Percentiles rank a stretch among this genome's conserved stretches.
phyloP scores from a whole-genome alignment of 2,888 invertebrate species.

The Monopis laevigella region DNA sequence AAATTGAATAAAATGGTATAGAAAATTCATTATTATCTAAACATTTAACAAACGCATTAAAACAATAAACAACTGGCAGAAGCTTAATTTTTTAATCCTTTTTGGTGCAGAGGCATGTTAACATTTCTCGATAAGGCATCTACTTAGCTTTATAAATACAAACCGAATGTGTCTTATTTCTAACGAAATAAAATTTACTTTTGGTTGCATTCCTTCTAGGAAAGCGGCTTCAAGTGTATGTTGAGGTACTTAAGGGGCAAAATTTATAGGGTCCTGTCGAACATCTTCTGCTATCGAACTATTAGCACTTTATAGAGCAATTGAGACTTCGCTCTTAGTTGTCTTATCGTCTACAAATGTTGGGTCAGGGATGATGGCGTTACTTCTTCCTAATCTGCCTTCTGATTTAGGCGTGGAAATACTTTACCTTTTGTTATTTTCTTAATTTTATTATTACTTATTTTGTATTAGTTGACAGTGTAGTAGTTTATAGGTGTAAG shows the following conservation, averaged over 20 bases:
- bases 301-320: slow-evolving; percentile 5
- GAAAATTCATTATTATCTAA: neutral
- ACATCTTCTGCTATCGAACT: neutral
- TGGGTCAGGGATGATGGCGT: neutral
- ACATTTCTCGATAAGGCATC: neutral
- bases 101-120: neutral
- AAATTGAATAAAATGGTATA: neutral
- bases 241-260: neutral
- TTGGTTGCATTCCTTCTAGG: too few species aligned
- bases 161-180: too few species aligned
- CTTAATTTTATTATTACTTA: too few species aligned
- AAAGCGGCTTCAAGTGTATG: too few species aligned
- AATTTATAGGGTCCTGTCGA: neutral
- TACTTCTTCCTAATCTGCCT: too few species aligned
- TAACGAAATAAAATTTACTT: too few species aligned
- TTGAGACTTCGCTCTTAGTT: neutral
- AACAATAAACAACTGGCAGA: slow-evolving; percentile 4
- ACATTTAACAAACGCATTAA: neutral
- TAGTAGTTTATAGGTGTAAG: too few species aligned
- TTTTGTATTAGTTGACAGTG: too few species aligned
- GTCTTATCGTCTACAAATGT: slow-evolving; percentile 1
- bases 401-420: too few species aligned
- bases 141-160: too few species aligned
- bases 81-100: neutral
- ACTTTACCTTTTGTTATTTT: too few species aligned